Conservation (phyloP, 2,797 vertebrate species). For the Cossypha polioptera region DNA sequence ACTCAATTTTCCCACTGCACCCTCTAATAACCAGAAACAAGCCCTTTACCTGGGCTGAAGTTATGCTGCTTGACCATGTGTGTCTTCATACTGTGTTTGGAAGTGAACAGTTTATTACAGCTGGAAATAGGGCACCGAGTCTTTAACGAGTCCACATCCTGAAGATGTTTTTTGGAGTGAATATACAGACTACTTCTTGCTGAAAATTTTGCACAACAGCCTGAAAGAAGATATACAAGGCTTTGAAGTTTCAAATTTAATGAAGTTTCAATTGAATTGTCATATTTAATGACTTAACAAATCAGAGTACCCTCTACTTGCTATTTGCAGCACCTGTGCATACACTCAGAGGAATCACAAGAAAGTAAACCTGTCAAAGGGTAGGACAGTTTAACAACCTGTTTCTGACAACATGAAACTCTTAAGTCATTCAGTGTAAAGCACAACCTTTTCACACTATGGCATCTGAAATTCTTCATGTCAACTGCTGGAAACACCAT, state of each 20-base stretch:
- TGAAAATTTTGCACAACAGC: slow-evolving; percentile 94
- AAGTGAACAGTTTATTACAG: slow-evolving; percentile 92
- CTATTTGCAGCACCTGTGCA: not conserved
- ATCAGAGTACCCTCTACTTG: not conserved
- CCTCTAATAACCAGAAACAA: not conserved
- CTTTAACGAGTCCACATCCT: slow-evolving; percentile 85
- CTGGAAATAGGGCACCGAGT: slow-evolving; percentile 89
- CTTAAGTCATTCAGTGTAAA: not conserved
- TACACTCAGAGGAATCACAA: not conserved
- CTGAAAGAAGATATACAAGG: slow-evolving; percentile 67
- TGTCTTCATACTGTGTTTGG: slow-evolving; percentile 92
- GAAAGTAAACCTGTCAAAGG: not conserved
- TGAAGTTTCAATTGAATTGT: not conserved
- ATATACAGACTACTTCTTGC: slow-evolving; percentile 98
- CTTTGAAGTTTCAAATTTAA: not conserved
- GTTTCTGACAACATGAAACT: not conserved
- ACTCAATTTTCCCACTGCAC: not conserved
- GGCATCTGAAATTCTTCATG: not conserved
- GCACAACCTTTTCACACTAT: not conserved
- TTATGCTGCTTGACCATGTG: slow-evolving; percentile 95
- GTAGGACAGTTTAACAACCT: not conserved
- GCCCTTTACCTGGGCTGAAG: slow-evolving; percentile 82
- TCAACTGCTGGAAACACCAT: not conserved
- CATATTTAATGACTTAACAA: not conserved
- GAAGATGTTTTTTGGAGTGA: slow-evolving; percentile 95